Base-by-base conservation (phyloP, 1,140 invertebrate genomes). In the Cherax quadricarinatus region DNA sequence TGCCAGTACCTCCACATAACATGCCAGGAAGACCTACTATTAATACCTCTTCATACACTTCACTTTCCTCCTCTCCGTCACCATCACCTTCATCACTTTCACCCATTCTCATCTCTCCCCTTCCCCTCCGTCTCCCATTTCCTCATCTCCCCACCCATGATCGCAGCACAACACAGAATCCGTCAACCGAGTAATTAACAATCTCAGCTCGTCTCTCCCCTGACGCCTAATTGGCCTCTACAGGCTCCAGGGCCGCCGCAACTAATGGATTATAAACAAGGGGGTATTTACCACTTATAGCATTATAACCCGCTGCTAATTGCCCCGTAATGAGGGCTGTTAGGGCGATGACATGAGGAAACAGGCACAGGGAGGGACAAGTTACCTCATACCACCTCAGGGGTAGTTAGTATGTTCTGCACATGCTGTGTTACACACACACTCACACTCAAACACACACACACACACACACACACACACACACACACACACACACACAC, bases 401-500 rank as follows among this genome's bases (percentile, higher is more conserved):
- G 12, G 9, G 14, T 14, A 57, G 9, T 9, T 12, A 57, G 6
- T 12, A 57, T 12, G 5, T 14, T 21, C 12, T 57, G 30, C 53
- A 85, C 57, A 62, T 0, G 4, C 18, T 3, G 18, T n/a, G 57
- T 62, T 3, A 24, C 9, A 62, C 21, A n/a, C 73, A 75, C 21
- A 75, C 30, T 7, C 21, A n/a, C 21, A 75, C 73, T 7, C 73
- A 57, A 4, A 57, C 53, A 83, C 81, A 53, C 81, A 83, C 81
- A 53, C 81, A 83, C 81, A 53, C 81, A 83, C 81, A 53, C 81
- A 83, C 81, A 53, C 81, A 83, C 41, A 53, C 81, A 83, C 81
- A 53, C 81, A 83, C 81, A 53, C 81, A 83, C 81, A 53, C 81
- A 83, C 81, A 53, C 81, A 83, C 81, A 53, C 81, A 83, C 81